A percentile compares a stretch with the other conserved stretches of the same genome.
Evolutionary conservation across 2,797 vertebrate species (phyloP).

Genomic region (Leucoraja ocellata): DNA sequence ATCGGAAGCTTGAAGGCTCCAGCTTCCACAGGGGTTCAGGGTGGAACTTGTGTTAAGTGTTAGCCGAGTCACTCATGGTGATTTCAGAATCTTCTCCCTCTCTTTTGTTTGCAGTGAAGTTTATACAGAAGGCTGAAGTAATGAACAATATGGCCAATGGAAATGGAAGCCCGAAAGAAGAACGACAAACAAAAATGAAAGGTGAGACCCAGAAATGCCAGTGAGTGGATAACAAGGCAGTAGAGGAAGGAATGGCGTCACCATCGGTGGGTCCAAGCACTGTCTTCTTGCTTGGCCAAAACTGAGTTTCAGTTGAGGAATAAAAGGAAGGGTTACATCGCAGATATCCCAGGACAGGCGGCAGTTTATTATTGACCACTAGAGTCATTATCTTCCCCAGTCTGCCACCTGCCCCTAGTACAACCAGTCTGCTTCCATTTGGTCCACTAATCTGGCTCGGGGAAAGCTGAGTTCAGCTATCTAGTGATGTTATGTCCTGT

Average conservation of each 20-base stretch:
- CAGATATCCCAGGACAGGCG: neutral
- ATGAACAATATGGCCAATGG: slow-evolving; percentile 68
- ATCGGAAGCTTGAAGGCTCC: neutral
- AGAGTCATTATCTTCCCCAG: neutral
- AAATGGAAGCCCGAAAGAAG: slow-evolving; percentile 53
- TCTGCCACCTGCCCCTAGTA: neutral
- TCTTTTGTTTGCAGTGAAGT: slow-evolving; percentile 67
- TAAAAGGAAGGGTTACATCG: neutral
- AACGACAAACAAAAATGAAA: slow-evolving; percentile 63
- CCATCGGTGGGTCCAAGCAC: too few relatives aligned
- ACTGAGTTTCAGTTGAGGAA: neutral
- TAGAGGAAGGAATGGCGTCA: neutral
- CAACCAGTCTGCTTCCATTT: neutral
- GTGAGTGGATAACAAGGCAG: neutral
- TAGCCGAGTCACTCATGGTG: too few relatives aligned
- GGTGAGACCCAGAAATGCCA: slow-evolving; percentile 57
- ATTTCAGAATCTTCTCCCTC: slow-evolving; percentile 35
- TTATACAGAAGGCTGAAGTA: slow-evolving; percentile 73
- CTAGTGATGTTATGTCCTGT: too few relatives aligned
- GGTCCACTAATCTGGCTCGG: neutral
- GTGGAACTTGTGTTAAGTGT: neutral
- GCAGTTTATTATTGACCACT: neutral
- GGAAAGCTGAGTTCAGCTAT: neutral
- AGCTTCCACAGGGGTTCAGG: neutral
- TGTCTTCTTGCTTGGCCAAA: neutral